phyloP scores from a whole-genome alignment of 2,797 vertebrate genomes.

The Acipenser ruthenus region DNA sequence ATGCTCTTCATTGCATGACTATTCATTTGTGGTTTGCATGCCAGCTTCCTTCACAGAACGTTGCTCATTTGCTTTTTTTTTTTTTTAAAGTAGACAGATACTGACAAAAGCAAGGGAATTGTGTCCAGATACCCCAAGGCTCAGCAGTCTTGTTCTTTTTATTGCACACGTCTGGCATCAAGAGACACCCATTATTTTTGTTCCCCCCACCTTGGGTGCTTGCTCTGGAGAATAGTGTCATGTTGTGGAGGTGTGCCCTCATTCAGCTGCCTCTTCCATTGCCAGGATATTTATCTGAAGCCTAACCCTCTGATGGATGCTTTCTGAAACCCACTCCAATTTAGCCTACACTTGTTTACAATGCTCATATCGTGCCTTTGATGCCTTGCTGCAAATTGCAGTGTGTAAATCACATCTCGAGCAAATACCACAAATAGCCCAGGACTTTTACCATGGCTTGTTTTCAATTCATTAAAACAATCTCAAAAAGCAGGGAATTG shows the following conservation, averaged over 20 bases:
- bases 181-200: constrained; percentile 16
- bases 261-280: constrained; percentile 11
- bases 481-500: background rate
- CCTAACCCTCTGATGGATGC: constrained; percentile 2
- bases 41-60: no score
- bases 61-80: no score
- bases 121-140: background rate
- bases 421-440: background rate
- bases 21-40: no score
- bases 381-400: background rate
- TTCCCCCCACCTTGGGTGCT: constrained; percentile 13
- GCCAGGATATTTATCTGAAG: background rate
- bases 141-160: background rate
- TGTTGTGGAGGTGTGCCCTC: constrained; percentile 16
- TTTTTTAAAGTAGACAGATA: background rate
- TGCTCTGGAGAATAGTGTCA: constrained; percentile 14
- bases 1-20: no score
- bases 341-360: constrained; percentile 6
- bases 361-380: background rate
- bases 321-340: constrained; percentile 1
- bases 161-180: background rate
- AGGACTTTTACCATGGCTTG: no score
- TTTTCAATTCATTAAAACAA: no score
- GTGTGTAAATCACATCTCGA: constrained; percentile 2
- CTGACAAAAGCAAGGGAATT: background rate